Evolutionary conservation across 2,797 vertebrate genomes (phyloP).

Genomic region (Pogoniulus pusillus): DNA sequence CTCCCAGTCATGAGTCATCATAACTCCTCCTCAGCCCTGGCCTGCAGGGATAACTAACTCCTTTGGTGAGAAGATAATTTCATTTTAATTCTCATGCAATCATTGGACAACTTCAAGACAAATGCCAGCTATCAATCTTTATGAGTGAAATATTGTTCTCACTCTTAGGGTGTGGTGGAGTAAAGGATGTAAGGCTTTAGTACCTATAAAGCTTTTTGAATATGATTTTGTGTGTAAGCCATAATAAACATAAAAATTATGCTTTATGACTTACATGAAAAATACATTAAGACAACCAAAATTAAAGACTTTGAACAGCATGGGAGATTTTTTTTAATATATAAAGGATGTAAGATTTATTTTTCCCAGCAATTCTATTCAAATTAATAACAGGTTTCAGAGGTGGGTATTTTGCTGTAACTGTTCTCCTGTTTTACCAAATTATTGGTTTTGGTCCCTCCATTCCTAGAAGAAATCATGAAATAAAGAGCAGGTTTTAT

Average conservation of each 20-base stretch:
- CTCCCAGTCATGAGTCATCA: conserved; percentile 63
- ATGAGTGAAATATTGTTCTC: conserved; percentile 76
- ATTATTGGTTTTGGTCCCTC: conserved; percentile 14
- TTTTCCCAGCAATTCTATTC: neutral
- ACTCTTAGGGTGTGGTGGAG: conserved; percentile 70
- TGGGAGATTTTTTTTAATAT: neutral
- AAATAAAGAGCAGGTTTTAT: neutral
- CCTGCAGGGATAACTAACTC: conserved; percentile 64
- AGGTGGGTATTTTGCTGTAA: neutral
- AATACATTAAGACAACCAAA: conserved; percentile 62
- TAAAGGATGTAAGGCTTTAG: conserved; percentile 72
- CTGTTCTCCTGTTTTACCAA: neutral
- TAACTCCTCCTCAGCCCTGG: conserved; percentile 67
- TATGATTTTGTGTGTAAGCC: conserved; percentile 72
- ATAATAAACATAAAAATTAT: conserved; percentile 70
- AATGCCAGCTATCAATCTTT: conserved; percentile 75
- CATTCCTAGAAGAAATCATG: neutral
- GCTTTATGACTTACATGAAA: conserved; percentile 54
- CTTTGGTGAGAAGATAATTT: conserved; percentile 80
- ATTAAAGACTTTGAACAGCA: conserved; percentile 51
- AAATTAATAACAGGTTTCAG: conserved; percentile 13
- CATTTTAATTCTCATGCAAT: conserved; percentile 82
- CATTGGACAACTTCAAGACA: conserved; percentile 70
- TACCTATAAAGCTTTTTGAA: conserved; percentile 69
- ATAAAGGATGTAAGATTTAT: neutral